A percentile compares a stretch with the other conserved stretches of the same genome.
Evolutionary conservation across 2,113 vertebrate species (phyloP).

Genomic region (Amphiprion percula): DNA sequence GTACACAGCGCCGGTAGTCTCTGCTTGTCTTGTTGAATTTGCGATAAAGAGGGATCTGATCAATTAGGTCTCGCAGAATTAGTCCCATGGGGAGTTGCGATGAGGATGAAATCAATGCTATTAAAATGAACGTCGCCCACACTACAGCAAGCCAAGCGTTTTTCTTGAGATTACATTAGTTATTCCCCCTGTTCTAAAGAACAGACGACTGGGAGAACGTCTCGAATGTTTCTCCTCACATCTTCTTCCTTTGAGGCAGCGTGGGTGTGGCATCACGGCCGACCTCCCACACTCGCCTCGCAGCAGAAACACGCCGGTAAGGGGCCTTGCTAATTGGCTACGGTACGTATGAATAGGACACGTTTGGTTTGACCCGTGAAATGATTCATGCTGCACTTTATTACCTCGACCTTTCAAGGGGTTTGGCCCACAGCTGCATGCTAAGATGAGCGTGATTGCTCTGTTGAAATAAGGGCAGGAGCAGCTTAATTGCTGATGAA

Average conservation of each 20-base stretch:
- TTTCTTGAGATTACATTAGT: conserved; percentile 61
- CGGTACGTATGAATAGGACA: conserved; percentile 1
- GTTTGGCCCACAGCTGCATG: not conserved
- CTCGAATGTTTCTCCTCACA: conserved; percentile 36
- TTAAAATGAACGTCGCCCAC: conserved; percentile 73
- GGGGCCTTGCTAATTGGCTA: conserved; percentile 23
- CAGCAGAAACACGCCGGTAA: conserved; percentile 24
- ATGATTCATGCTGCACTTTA: conserved; percentile 24
- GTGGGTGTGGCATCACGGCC: conserved; percentile 11
- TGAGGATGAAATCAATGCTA: conserved; percentile 73
- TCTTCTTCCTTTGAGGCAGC: conserved; percentile 46
- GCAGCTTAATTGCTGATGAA: not conserved
- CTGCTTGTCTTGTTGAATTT: conserved; percentile 64
- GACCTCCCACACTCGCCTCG: conserved; percentile 46
- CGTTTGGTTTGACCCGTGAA: not conserved
- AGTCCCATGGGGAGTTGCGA: conserved; percentile 56
- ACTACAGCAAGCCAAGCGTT: conserved; percentile 46
- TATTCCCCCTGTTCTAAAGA: conserved; percentile 63
- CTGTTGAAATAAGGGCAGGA: not conserved
- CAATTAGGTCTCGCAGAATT: conserved; percentile 72
- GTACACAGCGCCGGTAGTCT: conserved; percentile 38
- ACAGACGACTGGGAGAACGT: conserved; percentile 56
- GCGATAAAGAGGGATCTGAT: conserved; percentile 63
- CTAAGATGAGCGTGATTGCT: not conserved
- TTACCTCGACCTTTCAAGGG: conserved; percentile 20